Conservation (phyloP, 1,140 invertebrate genomes). For the Listronotus oregonensis region DNA sequence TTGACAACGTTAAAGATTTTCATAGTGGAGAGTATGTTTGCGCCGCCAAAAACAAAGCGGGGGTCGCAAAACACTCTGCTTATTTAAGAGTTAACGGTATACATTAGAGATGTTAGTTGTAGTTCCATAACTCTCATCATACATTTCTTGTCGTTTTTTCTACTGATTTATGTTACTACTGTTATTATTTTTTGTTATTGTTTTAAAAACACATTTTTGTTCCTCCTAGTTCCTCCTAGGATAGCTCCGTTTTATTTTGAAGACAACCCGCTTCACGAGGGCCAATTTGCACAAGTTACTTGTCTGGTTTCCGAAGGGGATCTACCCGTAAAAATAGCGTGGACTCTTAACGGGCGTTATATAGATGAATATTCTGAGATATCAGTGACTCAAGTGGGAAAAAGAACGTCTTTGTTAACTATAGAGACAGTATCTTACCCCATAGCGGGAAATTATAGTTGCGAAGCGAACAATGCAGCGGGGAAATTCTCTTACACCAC, state of each 20-base stretch:
- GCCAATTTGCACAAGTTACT: slow-evolving; percentile 72
- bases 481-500: slow-evolving; percentile 72
- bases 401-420: slow-evolving; percentile 59
- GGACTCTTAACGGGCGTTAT: slow-evolving; percentile 66
- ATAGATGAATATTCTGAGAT: slow-evolving; percentile 58
- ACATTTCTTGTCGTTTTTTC: slow-evolving; percentile 17
- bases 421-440: slow-evolving; percentile 75
- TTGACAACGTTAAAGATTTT: slow-evolving; percentile 62
- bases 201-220: slow-evolving; percentile 11
- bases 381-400: slow-evolving; percentile 57
- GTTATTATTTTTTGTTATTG: slow-evolving; percentile 18
- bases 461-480: slow-evolving; percentile 76
- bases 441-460: slow-evolving; percentile 79
- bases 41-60: slow-evolving; percentile 70
- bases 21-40: slow-evolving; percentile 72
- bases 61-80: slow-evolving; percentile 63
- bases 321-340: slow-evolving; percentile 68
- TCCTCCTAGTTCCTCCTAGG: slow-evolving; percentile 64
- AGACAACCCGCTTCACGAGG: slow-evolving; percentile 70
- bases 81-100: slow-evolving; percentile 68
- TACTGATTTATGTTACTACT: slow-evolving; percentile 1
- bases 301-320: slow-evolving; percentile 76
- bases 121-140: slow-evolving; percentile 19
- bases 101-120: slow-evolving; percentile 24
- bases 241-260: slow-evolving; percentile 72